A percentile compares a stretch with the other conserved stretches of the same genome.
These are phyloP conservation scores for Drosophila anomelani DNA, from an alignment of 2,888 invertebrate genomes.

Conservation along the genomic window DNA sequence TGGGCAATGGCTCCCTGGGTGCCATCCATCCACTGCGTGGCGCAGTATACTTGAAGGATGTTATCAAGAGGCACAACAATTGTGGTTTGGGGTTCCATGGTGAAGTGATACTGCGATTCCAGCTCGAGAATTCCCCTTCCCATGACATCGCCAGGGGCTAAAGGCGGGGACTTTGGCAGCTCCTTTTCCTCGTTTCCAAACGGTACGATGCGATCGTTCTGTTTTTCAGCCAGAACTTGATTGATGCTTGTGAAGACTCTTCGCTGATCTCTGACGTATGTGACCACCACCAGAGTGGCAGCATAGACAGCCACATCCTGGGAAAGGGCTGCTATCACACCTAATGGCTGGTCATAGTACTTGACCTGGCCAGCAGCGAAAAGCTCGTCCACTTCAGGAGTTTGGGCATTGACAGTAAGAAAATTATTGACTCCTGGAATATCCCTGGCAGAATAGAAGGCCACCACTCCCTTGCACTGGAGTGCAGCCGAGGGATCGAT, in stretches of 20 bases:
- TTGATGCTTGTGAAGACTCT: constrained; percentile 76
- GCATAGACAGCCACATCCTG: constrained; percentile 86
- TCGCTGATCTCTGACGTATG: constrained; percentile 82
- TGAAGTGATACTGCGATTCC: constrained; percentile 90
- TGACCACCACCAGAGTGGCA: constrained; percentile 86
- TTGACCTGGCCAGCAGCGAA: constrained; percentile 73
- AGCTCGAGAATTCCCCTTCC: constrained; percentile 86
- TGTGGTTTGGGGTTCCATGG: constrained; percentile 90
- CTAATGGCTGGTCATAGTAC: constrained; percentile 91
- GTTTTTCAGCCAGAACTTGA: constrained; percentile 84
- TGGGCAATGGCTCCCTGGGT: constrained; percentile 87
- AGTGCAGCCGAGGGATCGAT: constrained; percentile 86
- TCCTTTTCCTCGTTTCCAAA: constrained; percentile 22
- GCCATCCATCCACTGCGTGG: constrained; percentile 88
- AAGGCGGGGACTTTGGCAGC: neutral
- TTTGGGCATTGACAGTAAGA: constrained; percentile 85
- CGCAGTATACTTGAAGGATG: constrained; percentile 88
- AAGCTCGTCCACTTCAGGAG: constrained; percentile 82
- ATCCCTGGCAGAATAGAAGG: constrained; percentile 87
- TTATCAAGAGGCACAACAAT: constrained; percentile 89
- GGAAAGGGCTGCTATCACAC: constrained; percentile 88
- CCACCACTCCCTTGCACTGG: constrained; percentile 86
- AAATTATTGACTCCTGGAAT: constrained; percentile 85
- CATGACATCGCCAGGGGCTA: constrained; percentile 55
- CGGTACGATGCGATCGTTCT: constrained; percentile 65